Base-by-base conservation (phyloP, 2,888 invertebrate genomes). In the Tachina fera region DNA sequence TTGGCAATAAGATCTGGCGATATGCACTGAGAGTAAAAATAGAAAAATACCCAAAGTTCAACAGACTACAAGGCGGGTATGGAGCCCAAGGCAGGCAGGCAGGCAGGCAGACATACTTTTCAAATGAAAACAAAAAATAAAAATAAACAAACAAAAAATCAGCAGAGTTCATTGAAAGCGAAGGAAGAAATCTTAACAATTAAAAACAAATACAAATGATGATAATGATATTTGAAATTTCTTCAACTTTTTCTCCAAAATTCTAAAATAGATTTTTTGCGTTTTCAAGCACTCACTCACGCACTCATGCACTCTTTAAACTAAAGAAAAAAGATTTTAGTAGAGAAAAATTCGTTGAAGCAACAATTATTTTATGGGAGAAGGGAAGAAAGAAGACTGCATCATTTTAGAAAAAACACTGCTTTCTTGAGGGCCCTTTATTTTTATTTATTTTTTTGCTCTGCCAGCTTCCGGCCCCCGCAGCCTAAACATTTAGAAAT, bases 81-180 rank as follows among this genome's bases (percentile, higher is more conserved):
- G 47, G 49, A 49, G 19, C 11, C n/a, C 16, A 49, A 41, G 45
- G 13, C 14, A 67, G 13, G 10, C 31, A 22, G 22, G 22, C 22
- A 22, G 31, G 31, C 31, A 31, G 31, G 31, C 31, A 31, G 13
- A 61, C 60, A 53, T 9, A 31, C 10, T 3, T 53, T 1, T 11
- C 39, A 51, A 10, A 43, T 22, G n/a, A n/a, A n/a, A 9, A 10
- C 8, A 68, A 39, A 14, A n/a, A 22, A 22, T 31, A 31, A 22
- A 19, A 19, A 10, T 16, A 9, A 43, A 70, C 13, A 5, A 71
- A 39, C 13, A 5, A 71, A 39, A 76, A 39, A n/a, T 47, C 67
- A 68, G 41, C 19, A 49, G 41, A 77, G 77, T 77, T 77, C 77
- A 77, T 68, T 77, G 77, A 77, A 77, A 77, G 68, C 43, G 60